Conservation (phyloP, 2,888 invertebrate species). For the Deladenus siricidicola region DNA sequence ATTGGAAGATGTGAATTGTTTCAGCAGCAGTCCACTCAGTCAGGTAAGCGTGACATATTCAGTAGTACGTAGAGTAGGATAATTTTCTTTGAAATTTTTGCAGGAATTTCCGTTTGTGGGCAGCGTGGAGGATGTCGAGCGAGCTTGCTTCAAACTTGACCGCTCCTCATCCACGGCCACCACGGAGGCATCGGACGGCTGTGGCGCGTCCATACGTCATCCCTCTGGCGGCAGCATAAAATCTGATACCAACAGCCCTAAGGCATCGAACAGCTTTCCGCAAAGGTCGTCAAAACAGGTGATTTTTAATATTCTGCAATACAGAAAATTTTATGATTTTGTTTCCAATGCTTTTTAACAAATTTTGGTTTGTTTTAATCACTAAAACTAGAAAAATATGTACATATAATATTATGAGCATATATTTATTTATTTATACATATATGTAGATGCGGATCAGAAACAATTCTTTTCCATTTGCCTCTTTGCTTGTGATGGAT, state of each 20-base stretch:
- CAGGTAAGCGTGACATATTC: conserved; percentile 9
- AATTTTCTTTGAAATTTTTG: not conserved
- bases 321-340: too few relatives aligned
- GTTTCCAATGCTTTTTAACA: too few relatives aligned
- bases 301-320: not conserved
- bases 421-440: too few relatives aligned
- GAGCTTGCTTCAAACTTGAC: conserved; percentile 15
- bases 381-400: too few relatives aligned
- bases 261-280: conserved; percentile 26
- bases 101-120: conserved; percentile 25
- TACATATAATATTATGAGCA: too few relatives aligned
- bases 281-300: conserved; percentile 19
- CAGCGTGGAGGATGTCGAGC: not conserved
- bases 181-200: conserved; percentile 1
- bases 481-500: conserved; percentile 23
- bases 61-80: not conserved
- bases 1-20: conserved; percentile 15
- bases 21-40: conserved; percentile 21
- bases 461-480: conserved; percentile 28
- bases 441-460: conserved; percentile 20
- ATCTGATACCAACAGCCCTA: conserved; percentile 12
- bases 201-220: not conserved
- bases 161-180: conserved; percentile 17
- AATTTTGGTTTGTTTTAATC: too few relatives aligned
- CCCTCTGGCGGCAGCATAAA: not conserved